These are phyloP conservation scores for Mesocricetus auratus DNA, from an alignment of 2,113 vertebrate genomes.

Conservation along the genomic window DNA sequence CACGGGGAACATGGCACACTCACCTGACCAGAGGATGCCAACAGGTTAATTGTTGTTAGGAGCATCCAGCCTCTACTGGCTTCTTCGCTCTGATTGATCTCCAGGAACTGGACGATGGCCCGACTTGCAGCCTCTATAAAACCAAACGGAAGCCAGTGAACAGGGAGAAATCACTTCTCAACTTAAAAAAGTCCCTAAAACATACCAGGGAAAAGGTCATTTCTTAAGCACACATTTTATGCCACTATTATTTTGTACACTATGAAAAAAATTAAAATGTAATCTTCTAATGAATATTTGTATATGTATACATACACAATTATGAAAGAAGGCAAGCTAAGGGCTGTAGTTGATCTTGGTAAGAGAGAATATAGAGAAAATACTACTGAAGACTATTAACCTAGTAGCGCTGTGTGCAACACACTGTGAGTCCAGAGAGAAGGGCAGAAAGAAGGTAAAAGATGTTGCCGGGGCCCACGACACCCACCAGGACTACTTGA, in stretches of 20 bases:
- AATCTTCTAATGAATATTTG: neutral
- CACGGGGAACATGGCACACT: constrained; percentile 75
- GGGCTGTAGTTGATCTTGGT: neutral
- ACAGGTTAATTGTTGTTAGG: constrained; percentile 97
- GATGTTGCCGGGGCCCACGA: neutral
- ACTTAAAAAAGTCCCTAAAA: neutral
- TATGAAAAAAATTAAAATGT: neutral
- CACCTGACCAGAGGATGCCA: constrained; percentile 99
- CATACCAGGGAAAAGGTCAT: neutral
- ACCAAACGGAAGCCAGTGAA: constrained; percentile 53
- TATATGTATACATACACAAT: neutral
- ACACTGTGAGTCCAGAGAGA: neutral
- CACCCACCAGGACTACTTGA: neutral
- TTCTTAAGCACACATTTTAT: neutral
- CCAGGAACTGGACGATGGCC: constrained; percentile 98
- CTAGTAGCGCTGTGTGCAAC: neutral
- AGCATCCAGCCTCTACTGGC: constrained; percentile 99
- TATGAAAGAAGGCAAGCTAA: neutral
- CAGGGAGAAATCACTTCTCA: neutral
- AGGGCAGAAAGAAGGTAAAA: neutral
- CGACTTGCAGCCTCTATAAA: constrained; percentile 96
- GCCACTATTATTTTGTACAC: neutral
- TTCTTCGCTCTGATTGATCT: constrained; percentile 99
- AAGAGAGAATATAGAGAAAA: neutral
- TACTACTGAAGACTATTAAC: neutral